phyloP scores from a whole-genome alignment of 1,140 invertebrate species.

The Schlechtendalia chinensis region DNA sequence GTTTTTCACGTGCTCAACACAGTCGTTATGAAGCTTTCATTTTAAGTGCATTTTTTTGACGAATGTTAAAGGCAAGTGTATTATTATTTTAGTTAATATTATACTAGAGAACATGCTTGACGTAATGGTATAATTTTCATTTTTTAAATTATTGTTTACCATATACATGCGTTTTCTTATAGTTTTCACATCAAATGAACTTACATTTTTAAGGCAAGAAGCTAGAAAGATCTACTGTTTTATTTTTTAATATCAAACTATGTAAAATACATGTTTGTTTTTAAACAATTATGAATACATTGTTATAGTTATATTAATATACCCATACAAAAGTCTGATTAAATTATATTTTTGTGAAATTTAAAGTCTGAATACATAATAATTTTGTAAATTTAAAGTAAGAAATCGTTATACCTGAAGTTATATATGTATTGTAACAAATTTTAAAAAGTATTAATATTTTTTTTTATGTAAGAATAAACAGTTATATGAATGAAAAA shows the following conservation, averaged over 20 bases:
- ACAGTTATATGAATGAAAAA: background rate
- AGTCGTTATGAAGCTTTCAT: no score
- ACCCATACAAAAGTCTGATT: no score
- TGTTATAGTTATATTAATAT: no score
- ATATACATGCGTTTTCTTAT: constrained; percentile 2
- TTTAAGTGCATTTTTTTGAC: no score
- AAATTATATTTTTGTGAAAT: background rate
- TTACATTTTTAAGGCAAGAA: background rate
- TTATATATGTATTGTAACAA: background rate
- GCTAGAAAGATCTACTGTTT: no score
- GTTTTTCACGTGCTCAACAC: no score
- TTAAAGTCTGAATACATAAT: background rate
- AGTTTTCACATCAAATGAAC: background rate
- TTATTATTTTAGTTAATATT: background rate
- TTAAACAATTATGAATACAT: no score
- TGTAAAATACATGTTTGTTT: no score
- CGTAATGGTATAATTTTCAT: background rate
- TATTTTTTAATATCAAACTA: no score
- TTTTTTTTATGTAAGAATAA: background rate
- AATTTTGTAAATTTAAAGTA: background rate
- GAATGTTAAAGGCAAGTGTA: background rate
- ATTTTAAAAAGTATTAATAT: background rate
- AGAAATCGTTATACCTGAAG: background rate
- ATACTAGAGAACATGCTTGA: constrained; percentile 19
- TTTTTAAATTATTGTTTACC: background rate